Evolutionary conservation across 1,140 invertebrate species (phyloP).

Genomic region (Danaus melanippus): DNA sequence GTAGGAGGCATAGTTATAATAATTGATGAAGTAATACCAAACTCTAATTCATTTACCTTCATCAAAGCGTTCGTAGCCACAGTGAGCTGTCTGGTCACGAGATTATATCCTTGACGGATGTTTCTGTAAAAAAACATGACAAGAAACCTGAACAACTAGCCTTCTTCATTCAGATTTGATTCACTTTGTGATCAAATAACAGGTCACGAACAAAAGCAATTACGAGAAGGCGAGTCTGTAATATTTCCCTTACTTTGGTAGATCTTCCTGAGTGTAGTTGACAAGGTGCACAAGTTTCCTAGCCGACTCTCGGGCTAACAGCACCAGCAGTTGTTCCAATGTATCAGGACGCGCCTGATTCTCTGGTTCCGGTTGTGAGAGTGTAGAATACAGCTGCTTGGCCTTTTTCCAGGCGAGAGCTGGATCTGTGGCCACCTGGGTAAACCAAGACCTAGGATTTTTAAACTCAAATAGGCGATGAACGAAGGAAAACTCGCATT

Average conservation of each 20-base stretch:
- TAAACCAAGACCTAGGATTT: neutral
- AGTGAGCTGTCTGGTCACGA: constrained; percentile 42
- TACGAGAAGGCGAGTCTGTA: neutral
- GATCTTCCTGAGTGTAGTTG: constrained; percentile 77
- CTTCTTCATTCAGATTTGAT: no score
- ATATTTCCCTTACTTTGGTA: constrained; percentile 68
- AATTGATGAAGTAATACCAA: no score
- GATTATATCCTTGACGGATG: constrained; percentile 43
- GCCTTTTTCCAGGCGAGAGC: constrained; percentile 81
- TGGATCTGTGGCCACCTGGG: constrained; percentile 82
- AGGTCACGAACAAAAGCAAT: no score
- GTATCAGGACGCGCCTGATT: constrained; percentile 85
- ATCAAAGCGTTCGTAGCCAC: constrained; percentile 42
- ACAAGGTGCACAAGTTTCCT: constrained; percentile 82
- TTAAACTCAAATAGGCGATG: no score
- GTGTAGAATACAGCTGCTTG: constrained; percentile 77
- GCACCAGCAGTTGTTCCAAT: constrained; percentile 81
- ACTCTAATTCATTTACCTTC: constrained; percentile 33
- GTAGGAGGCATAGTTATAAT: no score
- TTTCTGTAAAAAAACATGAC: constrained; percentile 36
- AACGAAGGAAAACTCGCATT: no score
- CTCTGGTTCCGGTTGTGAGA: constrained; percentile 84
- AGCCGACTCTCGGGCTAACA: constrained; percentile 81
- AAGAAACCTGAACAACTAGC: no score
- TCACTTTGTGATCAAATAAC: no score